Evolutionary conservation across 2,888 invertebrate species (phyloP), one percentile per base, ranked within the genome.

Genomic region (Strigamia maritima): DNA sequence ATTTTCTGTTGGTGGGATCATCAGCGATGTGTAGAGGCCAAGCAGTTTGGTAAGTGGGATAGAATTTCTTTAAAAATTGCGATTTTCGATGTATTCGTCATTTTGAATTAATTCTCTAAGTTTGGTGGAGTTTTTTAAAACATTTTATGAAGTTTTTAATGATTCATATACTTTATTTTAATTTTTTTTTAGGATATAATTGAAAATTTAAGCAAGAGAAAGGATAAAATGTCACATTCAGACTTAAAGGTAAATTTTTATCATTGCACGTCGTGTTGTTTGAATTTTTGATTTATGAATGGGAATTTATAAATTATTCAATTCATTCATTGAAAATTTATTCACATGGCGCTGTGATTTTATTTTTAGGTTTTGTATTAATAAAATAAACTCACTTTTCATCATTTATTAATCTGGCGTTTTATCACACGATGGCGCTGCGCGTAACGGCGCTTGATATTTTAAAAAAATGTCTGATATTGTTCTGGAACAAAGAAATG

Each of bases 11-110:
- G 49, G 49, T 49, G 49, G 49, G 14, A 49, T 49, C 49, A 49
- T 49, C 49, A 49, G 49, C 49, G 49, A 49, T 49, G 49, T 49
- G 49, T 49, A n/a, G 49, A 49, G 49, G 49, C 49, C 49, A 49
- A 49, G 49, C 49, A 19, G 49, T 49, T 49, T 14, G 49, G 49
- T 49, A n/a, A 49, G 49, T 49, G 49, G 49, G 49, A 49, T 49
- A 49, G 31, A 31, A 49, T 49, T 49, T 49, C 49, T 49, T 49
- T 49, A 31, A 31, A 49, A 49, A 49, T 49, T 19, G 49, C 6
- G 49, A 49, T 49, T 49, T 14, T 3, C 14, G 19, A 49, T 49
- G 8, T 16, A 12, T 49, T n/a, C 49, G n/a, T 12, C n/a, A n/a
- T 49, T n/a, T n/a, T 3, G 8, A n/a, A n/a, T 19, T 49, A 49